Evolutionary conservation across 2,113 vertebrate species (phyloP), one percentile per base, ranked within the genome.

Genomic region (Panthera leo): DNA sequence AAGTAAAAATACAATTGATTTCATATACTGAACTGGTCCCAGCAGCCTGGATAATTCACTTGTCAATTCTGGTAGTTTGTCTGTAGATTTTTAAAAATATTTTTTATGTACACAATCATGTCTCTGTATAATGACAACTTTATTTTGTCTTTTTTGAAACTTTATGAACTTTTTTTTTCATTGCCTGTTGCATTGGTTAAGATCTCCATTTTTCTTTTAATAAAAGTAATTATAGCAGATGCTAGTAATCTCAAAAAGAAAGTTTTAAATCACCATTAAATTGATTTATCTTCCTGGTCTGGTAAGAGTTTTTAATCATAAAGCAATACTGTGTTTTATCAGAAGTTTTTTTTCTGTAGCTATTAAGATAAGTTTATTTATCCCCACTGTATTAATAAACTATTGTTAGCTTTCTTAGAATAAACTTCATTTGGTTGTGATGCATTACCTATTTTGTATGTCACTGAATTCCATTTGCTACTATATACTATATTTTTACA

Each of bases 141-240:
- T 82, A 45, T 75, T 95, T 93, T 67, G 48, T 39, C 29, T 18
- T 92, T 96, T 82, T n/a, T 39, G 70, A 76, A 89, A 67, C 15
- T 6, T 90, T 85, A n/a, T 67, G 8, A n/a, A 8, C 8, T 5
- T 53, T 85, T 73, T 3, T 89, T 83, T 61, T 45, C 90, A 76
- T 88, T 93, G 10, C 5, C 9, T 78, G 34, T 21, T 75, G 42
- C 21, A 73, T 71, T 84, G 4, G 2, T 73, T 89, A 85, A 65
- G 19, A 80, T 75, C 36, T 87, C 25, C 55, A 29, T 63, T 96
- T 84, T 78, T 85, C 13, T 92, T 85, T 96, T 94, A 96, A 48
- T 67, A 83, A 15, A 94, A 85, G 4, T 48, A 79, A 31, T 82
- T 21, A 25, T 27, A 89, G 31, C 9, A 92, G 25, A 67, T 71